Percentiles rank a stretch among this genome's conserved stretches.
Evolutionary conservation across 2,888 invertebrate species (phyloP).

Genomic region (Hypomecis atomaria): DNA sequence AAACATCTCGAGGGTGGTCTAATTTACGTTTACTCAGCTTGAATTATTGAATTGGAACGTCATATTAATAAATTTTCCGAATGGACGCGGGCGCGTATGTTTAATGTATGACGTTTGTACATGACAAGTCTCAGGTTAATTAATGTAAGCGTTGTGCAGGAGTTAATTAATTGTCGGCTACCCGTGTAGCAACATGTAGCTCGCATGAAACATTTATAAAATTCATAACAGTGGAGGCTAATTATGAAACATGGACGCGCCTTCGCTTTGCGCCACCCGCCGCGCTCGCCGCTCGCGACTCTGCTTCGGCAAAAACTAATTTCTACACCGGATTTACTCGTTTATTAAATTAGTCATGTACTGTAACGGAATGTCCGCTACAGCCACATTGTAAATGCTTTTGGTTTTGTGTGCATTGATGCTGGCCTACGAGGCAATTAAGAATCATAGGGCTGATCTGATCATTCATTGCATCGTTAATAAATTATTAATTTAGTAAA

Average conservation of each 20-base stretch:
- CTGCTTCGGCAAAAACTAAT: conserved; percentile 66
- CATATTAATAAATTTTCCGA: conserved; percentile 65
- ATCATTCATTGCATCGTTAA: too few species aligned
- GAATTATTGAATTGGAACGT: conserved; percentile 59
- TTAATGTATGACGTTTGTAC: conserved; percentile 73
- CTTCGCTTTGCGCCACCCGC: conserved; percentile 75
- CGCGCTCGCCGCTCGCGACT: conserved; percentile 57
- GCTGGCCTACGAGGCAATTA: conserved; percentile 34
- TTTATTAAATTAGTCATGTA: conserved; percentile 60
- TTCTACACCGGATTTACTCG: conserved; percentile 58
- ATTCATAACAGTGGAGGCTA: conserved; percentile 78
- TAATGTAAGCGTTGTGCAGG: conserved; percentile 78
- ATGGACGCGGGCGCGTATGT: conserved; percentile 60
- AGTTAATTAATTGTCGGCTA: conserved; percentile 81
- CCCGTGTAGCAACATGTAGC: conserved; percentile 49
- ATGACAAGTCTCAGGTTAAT: conserved; percentile 73
- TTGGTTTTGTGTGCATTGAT: conserved; percentile 40
- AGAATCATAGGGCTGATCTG: conserved; percentile 24
- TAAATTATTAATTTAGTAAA: too few species aligned
- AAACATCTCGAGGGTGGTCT: conserved; percentile 63
- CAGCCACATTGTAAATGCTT: conserved; percentile 44
- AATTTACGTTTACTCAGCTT: conserved; percentile 49
- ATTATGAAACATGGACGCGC: conserved; percentile 75
- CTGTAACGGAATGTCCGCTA: conserved; percentile 48
- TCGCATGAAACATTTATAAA: conserved; percentile 82